A percentile compares a stretch with the other conserved stretches of the same genome.
phyloP scores from a whole-genome alignment of 2,113 vertebrate genomes.

The Jacana jacana region DNA sequence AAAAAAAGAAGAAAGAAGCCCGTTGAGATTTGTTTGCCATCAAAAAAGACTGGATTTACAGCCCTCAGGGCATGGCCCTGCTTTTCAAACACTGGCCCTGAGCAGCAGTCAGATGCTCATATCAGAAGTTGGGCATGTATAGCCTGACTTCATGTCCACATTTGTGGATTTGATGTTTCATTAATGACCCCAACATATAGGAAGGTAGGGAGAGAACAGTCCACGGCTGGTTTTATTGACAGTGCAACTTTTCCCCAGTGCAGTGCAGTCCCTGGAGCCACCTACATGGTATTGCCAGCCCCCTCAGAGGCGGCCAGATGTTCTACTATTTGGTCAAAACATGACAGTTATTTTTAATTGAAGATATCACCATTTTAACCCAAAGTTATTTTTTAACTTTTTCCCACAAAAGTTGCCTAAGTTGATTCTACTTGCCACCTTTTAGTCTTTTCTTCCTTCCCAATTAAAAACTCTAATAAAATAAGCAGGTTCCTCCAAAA shows the following conservation, averaged over 20 bases:
- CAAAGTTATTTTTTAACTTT: neutral
- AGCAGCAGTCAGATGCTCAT: neutral
- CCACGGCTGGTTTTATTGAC: neutral
- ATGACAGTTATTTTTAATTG: neutral
- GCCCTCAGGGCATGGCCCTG: neutral
- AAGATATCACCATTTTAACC: neutral
- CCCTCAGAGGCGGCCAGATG: neutral
- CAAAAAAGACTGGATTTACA: slow-evolving; percentile 57
- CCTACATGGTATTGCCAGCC: neutral
- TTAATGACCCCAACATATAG: slow-evolving; percentile 38
- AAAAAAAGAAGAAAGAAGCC: neutral
- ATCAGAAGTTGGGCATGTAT: slow-evolving; percentile 12
- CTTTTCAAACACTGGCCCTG: slow-evolving; percentile 19
- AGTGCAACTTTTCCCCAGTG: neutral
- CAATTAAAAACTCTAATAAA: neutral
- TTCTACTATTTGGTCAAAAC: neutral
- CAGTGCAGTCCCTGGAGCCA: neutral
- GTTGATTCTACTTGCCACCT: neutral
- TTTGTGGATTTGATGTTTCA: slow-evolving; percentile 9
- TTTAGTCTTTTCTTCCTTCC: neutral
- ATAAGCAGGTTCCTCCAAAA: neutral
- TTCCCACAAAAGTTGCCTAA: neutral
- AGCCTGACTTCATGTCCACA: neutral
- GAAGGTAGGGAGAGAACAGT: neutral
- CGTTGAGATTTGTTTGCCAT: slow-evolving; percentile 38